phyloP scores from a whole-genome alignment of 2,113 vertebrate species.

The Paratilapia polleni region DNA sequence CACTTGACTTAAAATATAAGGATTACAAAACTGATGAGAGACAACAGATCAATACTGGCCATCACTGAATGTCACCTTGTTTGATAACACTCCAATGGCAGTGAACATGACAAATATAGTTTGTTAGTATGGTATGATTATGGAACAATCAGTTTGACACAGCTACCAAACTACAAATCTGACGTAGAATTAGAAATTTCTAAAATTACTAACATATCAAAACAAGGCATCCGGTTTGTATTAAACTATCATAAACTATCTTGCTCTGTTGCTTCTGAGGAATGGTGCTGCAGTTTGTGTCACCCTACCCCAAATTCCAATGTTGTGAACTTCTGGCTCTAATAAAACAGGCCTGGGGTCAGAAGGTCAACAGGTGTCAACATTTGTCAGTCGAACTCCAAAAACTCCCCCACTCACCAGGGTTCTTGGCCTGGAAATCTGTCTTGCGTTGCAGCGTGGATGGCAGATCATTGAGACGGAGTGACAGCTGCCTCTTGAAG shows the following conservation, averaged over 20 bases:
- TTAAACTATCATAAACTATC: neutral
- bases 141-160: neutral
- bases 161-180: neutral
- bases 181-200: neutral
- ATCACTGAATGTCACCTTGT: neutral
- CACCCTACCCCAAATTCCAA: neutral
- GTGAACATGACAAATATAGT: neutral
- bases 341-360: neutral
- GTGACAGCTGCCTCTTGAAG: slow-evolving; percentile 92
- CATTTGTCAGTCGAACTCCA: neutral
- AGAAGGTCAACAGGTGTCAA: slow-evolving; percentile 7
- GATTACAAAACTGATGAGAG: no score
- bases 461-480: slow-evolving; percentile 91
- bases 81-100: neutral
- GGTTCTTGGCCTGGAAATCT: slow-evolving; percentile 84
- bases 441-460: slow-evolving; percentile 91
- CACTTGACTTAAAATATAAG: no score
- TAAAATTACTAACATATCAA: neutral
- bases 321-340: neutral
- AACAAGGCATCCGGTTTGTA: neutral
- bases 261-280: neutral
- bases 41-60: neutral
- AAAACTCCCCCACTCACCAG: slow-evolving; percentile 77
- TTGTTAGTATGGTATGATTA: neutral
- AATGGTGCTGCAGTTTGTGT: neutral